These are phyloP conservation scores for Kuschelorhynchus macadamiae DNA, from an alignment of 2,888 invertebrate species.

Conservation along the genomic window DNA sequence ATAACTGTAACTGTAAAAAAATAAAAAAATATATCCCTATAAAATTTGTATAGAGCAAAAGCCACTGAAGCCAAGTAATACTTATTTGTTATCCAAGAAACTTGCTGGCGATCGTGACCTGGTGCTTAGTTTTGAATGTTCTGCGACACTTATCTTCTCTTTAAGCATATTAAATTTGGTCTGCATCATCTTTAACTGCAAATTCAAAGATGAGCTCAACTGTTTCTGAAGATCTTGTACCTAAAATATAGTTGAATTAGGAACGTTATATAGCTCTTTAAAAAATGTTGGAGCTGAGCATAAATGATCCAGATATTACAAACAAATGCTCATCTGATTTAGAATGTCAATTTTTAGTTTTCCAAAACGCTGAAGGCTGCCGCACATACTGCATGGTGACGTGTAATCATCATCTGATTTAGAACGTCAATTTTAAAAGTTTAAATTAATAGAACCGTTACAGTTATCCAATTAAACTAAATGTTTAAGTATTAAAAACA, in stretches of 20 bases:
- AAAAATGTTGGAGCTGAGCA: too few relatives aligned
- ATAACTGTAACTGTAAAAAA: not conserved
- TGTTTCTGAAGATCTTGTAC: conserved; percentile 86
- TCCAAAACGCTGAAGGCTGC: too few relatives aligned
- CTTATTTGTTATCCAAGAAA: conserved; percentile 38
- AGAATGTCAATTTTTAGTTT: too few relatives aligned
- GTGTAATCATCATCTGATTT: too few relatives aligned
- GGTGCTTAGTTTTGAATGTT: conserved; percentile 11
- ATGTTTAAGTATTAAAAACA: too few relatives aligned
- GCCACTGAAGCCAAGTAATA: conserved; percentile 30
- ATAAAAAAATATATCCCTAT: conserved; percentile 10
- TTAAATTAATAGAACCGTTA: too few relatives aligned
- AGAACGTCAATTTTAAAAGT: too few relatives aligned
- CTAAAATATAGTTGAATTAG: conserved; percentile 13
- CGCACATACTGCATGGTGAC: too few relatives aligned
- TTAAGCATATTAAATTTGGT: conserved; percentile 81
- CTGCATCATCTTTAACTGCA: conserved; percentile 81
- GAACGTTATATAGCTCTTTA: not conserved
- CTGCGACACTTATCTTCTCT: conserved; percentile 69
- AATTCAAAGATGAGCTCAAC: conserved; percentile 80
- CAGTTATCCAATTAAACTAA: too few relatives aligned
- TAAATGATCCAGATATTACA: too few relatives aligned
- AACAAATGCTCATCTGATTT: too few relatives aligned
- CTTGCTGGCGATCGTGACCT: conserved; percentile 17
- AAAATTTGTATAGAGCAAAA: conserved; percentile 16